A percentile compares a stretch with the other conserved stretches of the same genome.
These are phyloP conservation scores for Taenaris catops DNA, from an alignment of 2,888 invertebrate species.

Conservation along the genomic window DNA sequence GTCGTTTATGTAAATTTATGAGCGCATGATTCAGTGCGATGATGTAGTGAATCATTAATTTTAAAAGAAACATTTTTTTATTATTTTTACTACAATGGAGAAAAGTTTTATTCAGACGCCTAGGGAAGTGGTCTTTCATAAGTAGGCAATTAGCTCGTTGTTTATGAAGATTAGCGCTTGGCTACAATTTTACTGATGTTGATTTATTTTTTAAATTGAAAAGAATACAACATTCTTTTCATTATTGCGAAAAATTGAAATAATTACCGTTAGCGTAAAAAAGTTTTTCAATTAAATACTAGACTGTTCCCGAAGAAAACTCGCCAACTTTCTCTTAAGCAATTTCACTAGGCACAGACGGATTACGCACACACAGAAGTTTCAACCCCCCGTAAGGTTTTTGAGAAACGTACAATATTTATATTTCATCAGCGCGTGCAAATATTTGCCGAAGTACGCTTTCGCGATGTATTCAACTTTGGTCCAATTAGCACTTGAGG, in stretches of 20 bases:
- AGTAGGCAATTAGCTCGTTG: too few species aligned
- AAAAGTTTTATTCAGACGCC: too few species aligned
- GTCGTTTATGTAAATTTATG: constrained; percentile 20
- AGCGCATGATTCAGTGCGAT: constrained; percentile 4
- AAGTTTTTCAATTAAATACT: too few species aligned
- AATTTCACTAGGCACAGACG: background rate
- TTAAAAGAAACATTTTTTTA: too few species aligned
- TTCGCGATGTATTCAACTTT: constrained; percentile 32
- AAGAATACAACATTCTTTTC: too few species aligned
- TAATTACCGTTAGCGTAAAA: too few species aligned
- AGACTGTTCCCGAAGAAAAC: background rate
- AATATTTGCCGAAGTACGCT: constrained; percentile 39
- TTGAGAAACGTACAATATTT: constrained; percentile 28
- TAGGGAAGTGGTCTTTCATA: too few species aligned
- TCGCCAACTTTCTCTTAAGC: background rate
- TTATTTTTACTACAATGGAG: too few species aligned
- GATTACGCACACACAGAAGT: background rate
- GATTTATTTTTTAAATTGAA: too few species aligned
- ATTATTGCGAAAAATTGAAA: too few species aligned
- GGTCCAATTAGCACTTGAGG: constrained; percentile 25
- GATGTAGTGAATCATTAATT: background rate
- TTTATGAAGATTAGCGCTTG: too few species aligned
- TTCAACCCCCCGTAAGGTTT: background rate
- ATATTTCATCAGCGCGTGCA: constrained; percentile 43
- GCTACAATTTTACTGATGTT: too few species aligned